Percentiles rank a stretch among this genome's conserved stretches.
phyloP scores from a whole-genome alignment of 2,113 vertebrate species.

The Xiphias gladius region DNA sequence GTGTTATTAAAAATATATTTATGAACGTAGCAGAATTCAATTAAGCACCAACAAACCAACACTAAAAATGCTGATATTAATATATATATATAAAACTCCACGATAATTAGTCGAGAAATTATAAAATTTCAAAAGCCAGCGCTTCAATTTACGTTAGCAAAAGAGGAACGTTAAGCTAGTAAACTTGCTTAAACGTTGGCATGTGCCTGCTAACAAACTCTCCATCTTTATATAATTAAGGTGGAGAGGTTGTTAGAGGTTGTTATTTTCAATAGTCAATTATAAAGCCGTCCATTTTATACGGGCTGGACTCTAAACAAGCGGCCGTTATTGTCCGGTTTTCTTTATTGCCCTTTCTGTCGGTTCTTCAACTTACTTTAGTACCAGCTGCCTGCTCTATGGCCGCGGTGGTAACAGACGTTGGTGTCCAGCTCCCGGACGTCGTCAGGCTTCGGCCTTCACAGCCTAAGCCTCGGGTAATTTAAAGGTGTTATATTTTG shows the following conservation, averaged over 20 bases:
- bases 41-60: too few species aligned
- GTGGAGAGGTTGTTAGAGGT: too few species aligned
- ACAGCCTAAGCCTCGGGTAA: background rate
- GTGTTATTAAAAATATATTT: background rate
- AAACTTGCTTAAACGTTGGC: background rate
- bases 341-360: rapidly evolving
- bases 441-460: background rate
- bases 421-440: background rate
- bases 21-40: background rate
- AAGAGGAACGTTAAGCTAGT: conserved; percentile 9
- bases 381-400: background rate
- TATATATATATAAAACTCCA: background rate
- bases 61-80: background rate
- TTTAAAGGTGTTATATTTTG: background rate
- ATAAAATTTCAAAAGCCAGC: background rate
- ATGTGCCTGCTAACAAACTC: background rate
- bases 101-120: background rate
- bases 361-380: background rate
- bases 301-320: background rate
- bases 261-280: background rate
- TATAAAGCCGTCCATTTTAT: background rate
- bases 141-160: background rate
- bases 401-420: background rate
- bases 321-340: background rate
- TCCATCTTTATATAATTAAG: background rate